Percentiles rank a stretch among this genome's conserved stretches.
Conservation (phyloP, 2,113 vertebrate genomes). For the Andinoacara biseriatus region DNA sequence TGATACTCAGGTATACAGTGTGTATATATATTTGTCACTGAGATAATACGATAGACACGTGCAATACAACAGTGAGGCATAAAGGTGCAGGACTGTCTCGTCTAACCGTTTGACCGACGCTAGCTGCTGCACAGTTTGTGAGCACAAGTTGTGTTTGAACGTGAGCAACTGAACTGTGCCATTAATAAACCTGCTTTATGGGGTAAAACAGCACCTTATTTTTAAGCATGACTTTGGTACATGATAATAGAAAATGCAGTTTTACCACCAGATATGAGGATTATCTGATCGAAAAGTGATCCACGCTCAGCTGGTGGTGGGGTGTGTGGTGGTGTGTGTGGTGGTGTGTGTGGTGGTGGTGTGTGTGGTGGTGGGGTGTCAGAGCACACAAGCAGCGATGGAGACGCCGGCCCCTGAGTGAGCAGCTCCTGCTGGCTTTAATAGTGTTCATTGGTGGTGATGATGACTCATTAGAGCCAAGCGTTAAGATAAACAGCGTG, state of each 20-base stretch:
- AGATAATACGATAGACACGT: too few relatives aligned
- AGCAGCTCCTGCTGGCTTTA: background rate
- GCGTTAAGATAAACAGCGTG: background rate
- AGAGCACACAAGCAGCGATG: background rate
- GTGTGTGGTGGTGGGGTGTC: too few relatives aligned
- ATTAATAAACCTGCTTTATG: background rate
- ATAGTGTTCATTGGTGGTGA: background rate
- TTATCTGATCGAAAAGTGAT: background rate
- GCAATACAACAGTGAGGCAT: too few relatives aligned
- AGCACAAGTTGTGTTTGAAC: background rate
- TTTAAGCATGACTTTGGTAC: background rate
- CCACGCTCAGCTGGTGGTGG: background rate
- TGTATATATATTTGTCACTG: too few relatives aligned
- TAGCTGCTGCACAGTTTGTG: too few relatives aligned
- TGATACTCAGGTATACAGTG: too few relatives aligned
- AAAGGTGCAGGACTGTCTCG: too few relatives aligned
- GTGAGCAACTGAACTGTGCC: background rate
- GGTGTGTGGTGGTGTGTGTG: too few relatives aligned
- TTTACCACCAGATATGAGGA: background rate
- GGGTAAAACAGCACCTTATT: background rate
- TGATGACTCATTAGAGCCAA: conserved; percentile 2
- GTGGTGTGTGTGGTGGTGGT: too few relatives aligned
- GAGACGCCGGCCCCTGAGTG: background rate
- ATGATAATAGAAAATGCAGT: background rate
- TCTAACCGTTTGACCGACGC: too few relatives aligned